phyloP scores from a whole-genome alignment of 2,888 invertebrate genomes.

The Ichneumoninae sp. region DNA sequence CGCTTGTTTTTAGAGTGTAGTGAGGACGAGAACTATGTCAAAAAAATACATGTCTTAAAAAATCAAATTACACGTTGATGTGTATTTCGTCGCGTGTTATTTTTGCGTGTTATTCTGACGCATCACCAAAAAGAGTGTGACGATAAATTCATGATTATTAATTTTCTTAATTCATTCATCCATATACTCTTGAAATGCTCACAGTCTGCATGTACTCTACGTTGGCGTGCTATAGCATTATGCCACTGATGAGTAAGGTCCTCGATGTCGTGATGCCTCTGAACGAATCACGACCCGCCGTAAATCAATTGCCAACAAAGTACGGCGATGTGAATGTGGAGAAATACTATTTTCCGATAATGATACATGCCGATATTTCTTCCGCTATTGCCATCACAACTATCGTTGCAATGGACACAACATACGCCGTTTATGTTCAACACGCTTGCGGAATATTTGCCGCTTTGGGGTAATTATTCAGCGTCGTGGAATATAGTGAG shows the following conservation, averaged over 20 bases:
- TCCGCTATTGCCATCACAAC: constrained; percentile 36
- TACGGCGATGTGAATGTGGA: constrained; percentile 49
- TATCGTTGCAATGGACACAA: constrained; percentile 52
- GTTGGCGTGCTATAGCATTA: constrained; percentile 45
- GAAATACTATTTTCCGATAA: constrained; percentile 52
- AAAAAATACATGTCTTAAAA: too few relatives aligned
- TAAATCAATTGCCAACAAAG: constrained; percentile 31
- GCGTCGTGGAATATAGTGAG: background rate
- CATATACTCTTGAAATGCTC: background rate
- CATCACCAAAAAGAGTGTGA: background rate
- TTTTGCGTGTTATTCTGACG: too few relatives aligned
- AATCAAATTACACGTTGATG: too few relatives aligned
- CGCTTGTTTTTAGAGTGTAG: too few relatives aligned
- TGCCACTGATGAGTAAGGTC: constrained; percentile 53
- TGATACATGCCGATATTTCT: constrained; percentile 48
- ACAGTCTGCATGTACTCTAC: constrained; percentile 63
- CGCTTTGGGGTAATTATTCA: constrained; percentile 48
- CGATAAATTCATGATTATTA: background rate
- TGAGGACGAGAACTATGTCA: too few relatives aligned
- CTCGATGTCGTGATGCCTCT: constrained; percentile 58
- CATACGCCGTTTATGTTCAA: constrained; percentile 58
- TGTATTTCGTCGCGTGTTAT: too few relatives aligned
- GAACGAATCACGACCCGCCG: constrained; percentile 52
- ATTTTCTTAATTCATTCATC: background rate
- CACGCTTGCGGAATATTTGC: constrained; percentile 64